Base-by-base conservation (phyloP, 2,797 vertebrate genomes). In the Xerus rutilus region DNA sequence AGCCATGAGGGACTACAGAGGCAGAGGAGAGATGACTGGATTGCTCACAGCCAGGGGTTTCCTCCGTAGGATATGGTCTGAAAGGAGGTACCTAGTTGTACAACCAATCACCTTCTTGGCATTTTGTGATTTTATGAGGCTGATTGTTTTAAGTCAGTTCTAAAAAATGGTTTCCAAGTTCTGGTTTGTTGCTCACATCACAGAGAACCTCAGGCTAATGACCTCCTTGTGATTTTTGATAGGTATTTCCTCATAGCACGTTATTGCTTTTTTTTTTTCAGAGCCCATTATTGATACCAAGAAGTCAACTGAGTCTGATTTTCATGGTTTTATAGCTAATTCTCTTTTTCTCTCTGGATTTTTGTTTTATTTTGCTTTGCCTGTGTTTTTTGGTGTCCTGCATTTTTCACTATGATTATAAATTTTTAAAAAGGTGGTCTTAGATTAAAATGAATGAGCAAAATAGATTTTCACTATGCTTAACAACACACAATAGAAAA, bases 381-480 rank as follows among this genome's bases (percentile, higher is more conserved):
- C 59, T 62, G 21, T 25, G 23, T 70, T 54, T 4, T 8, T 78
- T 57, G 3, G 2, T 57, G 8, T 47, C 39, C 15, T 94, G 13
- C 43, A 62, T 90, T 93, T 93, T 90, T 88, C 30, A 86, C 7
- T 67, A 30, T 13, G 3, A 85, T 39, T 39, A 39, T 39, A 39
- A 39, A 39, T 39, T 39, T 39, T 39, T 2, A 39, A 39, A 57
- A 81, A 59, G 21, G 59, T 62, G 21, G 57, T 43, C 49, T 78
- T 89, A 76, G 45, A 70, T 86, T 96, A 25, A 86, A 91, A 92
- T 81, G 10, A 15, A 49, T 83, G 7, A 65, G n/a, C 43, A 86
- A 82, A 30, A 30, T 43, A 92, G 57, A 84, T 23, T 14, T 43
- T 35, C 28, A 12, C n/a, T 45, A 23, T 82, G 45, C 1, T 79